phyloP scores from a whole-genome alignment of 2,888 invertebrate genomes.

The Lutraria lutraria region DNA sequence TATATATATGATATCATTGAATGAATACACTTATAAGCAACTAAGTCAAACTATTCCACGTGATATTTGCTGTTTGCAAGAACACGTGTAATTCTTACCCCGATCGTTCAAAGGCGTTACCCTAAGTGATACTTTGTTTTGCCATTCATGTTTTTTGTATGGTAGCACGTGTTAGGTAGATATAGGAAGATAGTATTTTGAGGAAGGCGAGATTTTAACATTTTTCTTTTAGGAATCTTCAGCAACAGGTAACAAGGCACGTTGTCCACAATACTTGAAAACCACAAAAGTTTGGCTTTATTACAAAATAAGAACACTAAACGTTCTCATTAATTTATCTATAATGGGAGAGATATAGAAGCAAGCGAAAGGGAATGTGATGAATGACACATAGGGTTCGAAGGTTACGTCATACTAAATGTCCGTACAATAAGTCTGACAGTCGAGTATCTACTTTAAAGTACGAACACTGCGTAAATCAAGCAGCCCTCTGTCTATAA shows the following conservation, averaged over 20 bases:
- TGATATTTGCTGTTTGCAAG: not conserved
- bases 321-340: not conserved
- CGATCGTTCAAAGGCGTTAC: no score
- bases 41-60: no score
- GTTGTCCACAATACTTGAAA: conserved; percentile 16
- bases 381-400: not conserved
- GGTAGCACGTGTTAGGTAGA: no score
- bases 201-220: no score
- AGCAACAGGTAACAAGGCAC: not conserved
- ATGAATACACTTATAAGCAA: no score
- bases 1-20: no score
- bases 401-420: conserved; percentile 40
- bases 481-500: conserved; percentile 24
- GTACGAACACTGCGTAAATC: conserved; percentile 42
- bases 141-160: no score
- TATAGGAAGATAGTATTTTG: no score
- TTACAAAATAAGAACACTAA: not conserved
- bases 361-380: conserved; percentile 12
- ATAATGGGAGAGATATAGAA: not conserved
- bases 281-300: not conserved
- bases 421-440: conserved; percentile 31
- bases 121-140: no score
- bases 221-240: no score
- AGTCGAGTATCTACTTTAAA: conserved; percentile 32
- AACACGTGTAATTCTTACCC: no score